Conservation (phyloP, 2,888 invertebrate species). For the Pachymerium ferrugineum region DNA sequence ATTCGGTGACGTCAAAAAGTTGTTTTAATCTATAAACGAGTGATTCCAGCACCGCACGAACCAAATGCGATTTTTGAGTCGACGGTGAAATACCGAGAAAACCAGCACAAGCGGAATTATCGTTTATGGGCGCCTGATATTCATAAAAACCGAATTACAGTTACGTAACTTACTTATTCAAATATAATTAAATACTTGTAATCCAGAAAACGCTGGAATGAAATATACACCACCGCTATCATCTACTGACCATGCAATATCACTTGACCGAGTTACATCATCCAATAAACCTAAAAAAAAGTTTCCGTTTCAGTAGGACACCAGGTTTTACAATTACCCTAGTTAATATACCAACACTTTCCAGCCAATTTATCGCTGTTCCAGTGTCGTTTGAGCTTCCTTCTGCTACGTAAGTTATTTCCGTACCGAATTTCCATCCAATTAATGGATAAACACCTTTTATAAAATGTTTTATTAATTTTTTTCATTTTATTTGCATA, state of each 20-base stretch:
- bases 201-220: constrained; percentile 81
- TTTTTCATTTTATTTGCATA: background rate
- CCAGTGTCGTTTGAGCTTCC: constrained; percentile 85
- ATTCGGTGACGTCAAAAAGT: constrained; percentile 64
- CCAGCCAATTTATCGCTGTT: constrained; percentile 74
- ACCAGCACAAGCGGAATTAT: constrained; percentile 74
- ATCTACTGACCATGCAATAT: constrained; percentile 61
- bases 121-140: constrained; percentile 76
- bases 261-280: constrained; percentile 60
- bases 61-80: constrained; percentile 68
- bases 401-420: constrained; percentile 69
- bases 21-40: constrained; percentile 75
- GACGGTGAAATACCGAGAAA: constrained; percentile 69
- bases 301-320: constrained; percentile 34
- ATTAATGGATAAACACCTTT: constrained; percentile 81
- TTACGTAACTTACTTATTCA: background rate
- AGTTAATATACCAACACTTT: constrained; percentile 42
- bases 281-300: constrained; percentile 58
- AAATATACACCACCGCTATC: constrained; percentile 75
- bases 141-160: background rate
- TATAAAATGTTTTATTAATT: too few species aligned
- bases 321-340: background rate
- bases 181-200: constrained; percentile 60
- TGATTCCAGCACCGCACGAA: constrained; percentile 78
- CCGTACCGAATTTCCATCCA: constrained; percentile 67